Conservation (phyloP, 2,888 invertebrate genomes). For the Epirrhoe tristata region DNA sequence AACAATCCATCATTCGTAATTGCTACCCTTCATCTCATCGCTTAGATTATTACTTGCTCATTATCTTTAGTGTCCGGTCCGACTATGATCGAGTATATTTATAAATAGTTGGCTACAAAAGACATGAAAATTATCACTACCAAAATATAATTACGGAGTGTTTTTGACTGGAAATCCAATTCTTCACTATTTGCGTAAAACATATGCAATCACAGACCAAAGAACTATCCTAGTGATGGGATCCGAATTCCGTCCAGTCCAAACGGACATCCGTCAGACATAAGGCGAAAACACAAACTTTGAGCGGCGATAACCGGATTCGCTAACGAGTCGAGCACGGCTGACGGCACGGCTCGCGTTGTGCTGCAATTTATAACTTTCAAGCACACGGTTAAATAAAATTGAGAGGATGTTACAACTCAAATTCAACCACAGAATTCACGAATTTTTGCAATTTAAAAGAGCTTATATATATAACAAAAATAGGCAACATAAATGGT, state of each 20-base stretch:
- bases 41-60: constrained; percentile 66
- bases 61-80: constrained; percentile 42
- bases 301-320: constrained; percentile 75
- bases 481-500: neutral
- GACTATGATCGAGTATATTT: constrained; percentile 42
- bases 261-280: constrained; percentile 66
- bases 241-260: constrained; percentile 15
- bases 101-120: constrained; percentile 24
- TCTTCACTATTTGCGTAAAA: constrained; percentile 9
- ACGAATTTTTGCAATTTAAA: neutral
- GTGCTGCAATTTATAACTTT: constrained; percentile 49
- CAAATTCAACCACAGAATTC: neutral
- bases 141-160: neutral
- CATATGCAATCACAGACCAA: constrained; percentile 16
- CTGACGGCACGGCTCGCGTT: constrained; percentile 50
- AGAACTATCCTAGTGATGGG: constrained; percentile 17
- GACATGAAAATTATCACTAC: neutral
- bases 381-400: constrained; percentile 33
- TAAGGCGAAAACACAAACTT: constrained; percentile 72
- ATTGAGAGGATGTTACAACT: constrained; percentile 19
- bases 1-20: constrained; percentile 79
- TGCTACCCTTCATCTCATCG: constrained; percentile 70
- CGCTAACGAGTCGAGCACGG: constrained; percentile 74
- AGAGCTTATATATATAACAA: neutral
- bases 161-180: neutral